phyloP scores from a whole-genome alignment of 2,797 vertebrate genomes.

The Rhinogobio ventralis region DNA sequence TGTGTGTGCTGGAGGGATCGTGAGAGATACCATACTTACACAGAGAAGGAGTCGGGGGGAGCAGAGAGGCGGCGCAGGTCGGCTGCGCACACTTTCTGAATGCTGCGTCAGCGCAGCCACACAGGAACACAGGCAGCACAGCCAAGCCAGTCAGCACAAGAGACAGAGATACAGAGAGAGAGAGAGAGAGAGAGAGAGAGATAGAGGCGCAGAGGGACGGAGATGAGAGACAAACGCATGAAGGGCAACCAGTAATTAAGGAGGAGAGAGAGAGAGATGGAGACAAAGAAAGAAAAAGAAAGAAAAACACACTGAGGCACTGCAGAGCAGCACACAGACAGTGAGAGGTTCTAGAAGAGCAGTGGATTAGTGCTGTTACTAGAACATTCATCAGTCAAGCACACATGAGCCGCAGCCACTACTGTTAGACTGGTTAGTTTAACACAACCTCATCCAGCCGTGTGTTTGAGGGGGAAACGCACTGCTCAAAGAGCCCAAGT shows the following conservation, averaged over 20 bases:
- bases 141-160: conserved; percentile 64
- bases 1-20: conserved; percentile 53
- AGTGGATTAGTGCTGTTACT: conserved; percentile 46
- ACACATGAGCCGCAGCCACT: background rate
- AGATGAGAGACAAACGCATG: background rate
- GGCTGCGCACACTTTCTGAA: conserved; percentile 97
- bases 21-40: conserved; percentile 88
- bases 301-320: conserved; percentile 7
- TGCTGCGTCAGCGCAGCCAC: conserved; percentile 84
- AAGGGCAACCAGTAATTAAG: background rate
- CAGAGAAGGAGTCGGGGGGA: conserved; percentile 97
- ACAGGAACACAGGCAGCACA: conserved; percentile 60
- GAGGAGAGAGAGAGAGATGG: background rate
- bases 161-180: conserved; percentile 31
- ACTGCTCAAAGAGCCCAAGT: too few species aligned
- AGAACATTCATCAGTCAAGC: conserved; percentile 52
- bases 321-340: background rate
- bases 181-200: conserved; percentile 4
- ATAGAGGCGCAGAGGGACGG: conserved; percentile 4
- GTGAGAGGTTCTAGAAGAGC: conserved; percentile 5
- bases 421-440: conserved; percentile 49
- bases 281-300: conserved; percentile 19
- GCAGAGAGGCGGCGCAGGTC: conserved; percentile 98
- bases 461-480: too few species aligned
- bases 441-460: conserved; percentile 28